Evolutionary conservation across 2,888 invertebrate genomes (phyloP).

Genomic region (Noctua pronuba): DNA sequence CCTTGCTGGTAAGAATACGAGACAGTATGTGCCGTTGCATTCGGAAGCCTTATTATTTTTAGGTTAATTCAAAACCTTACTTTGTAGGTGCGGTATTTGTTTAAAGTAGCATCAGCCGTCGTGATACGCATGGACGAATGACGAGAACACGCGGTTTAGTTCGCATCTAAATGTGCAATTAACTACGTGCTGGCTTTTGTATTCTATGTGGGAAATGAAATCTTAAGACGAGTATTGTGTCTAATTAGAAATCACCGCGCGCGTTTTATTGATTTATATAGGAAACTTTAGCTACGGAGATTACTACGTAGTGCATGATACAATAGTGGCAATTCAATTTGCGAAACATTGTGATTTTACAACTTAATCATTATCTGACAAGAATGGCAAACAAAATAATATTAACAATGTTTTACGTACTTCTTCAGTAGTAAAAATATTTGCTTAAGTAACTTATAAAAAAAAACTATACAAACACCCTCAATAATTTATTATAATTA

Average conservation of each 20-base stretch:
- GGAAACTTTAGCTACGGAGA: slow-evolving; percentile 44
- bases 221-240: slow-evolving; percentile 25
- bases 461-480: background rate
- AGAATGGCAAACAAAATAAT: slow-evolving; percentile 30
- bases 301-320: slow-evolving; percentile 39
- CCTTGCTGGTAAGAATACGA: slow-evolving; percentile 83
- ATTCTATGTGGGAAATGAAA: slow-evolving; percentile 52
- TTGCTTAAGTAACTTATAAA: background rate
- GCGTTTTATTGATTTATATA: slow-evolving; percentile 42
- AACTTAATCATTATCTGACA: slow-evolving; percentile 30
- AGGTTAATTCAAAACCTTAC: slow-evolving; percentile 30
- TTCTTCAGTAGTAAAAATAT: background rate
- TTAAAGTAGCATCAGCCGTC: slow-evolving; percentile 36
- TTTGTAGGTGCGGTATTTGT: slow-evolving; percentile 18
- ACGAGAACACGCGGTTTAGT: slow-evolving; percentile 44
- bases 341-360: slow-evolving; percentile 38
- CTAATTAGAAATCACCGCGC: slow-evolving; percentile 44
- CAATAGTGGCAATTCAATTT: slow-evolving; percentile 33
- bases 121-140: slow-evolving; percentile 48
- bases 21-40: slow-evolving; percentile 64
- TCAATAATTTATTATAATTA: background rate
- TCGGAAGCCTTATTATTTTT: slow-evolving; percentile 48
- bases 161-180: slow-evolving; percentile 63
- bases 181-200: slow-evolving; percentile 49
- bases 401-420: slow-evolving; percentile 9